Evolutionary conservation across 92 coral and sea anemone species (phyloP).

Genomic region (Paragorgia papillata): DNA sequence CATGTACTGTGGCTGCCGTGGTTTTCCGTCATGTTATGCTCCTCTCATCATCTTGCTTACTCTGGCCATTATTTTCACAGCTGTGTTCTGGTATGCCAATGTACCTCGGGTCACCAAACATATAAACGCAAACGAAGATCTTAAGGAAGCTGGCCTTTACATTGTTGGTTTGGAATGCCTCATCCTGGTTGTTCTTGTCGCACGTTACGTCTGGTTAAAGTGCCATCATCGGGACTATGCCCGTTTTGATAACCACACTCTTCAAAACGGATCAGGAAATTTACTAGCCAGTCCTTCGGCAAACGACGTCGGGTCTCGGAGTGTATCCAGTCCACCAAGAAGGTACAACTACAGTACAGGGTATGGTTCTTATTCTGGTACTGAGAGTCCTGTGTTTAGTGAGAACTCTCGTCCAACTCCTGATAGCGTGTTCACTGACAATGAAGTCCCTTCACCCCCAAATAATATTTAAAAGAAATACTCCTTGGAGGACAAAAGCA

Average conservation of each 20-base stretch:
- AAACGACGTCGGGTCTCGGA: too few relatives aligned
- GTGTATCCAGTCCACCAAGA: too few relatives aligned
- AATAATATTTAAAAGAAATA: too few relatives aligned
- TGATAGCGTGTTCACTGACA: too few relatives aligned
- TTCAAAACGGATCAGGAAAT: too few relatives aligned
- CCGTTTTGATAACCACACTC: not conserved
- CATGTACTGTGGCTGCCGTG: conserved; percentile 5
- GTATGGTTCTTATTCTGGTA: too few relatives aligned
- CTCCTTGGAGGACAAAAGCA: too few relatives aligned
- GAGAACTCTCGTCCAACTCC: too few relatives aligned
- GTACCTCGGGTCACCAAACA: conserved; percentile 10
- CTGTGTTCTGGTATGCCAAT: conserved; percentile 57
- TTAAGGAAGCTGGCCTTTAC: conserved; percentile 50
- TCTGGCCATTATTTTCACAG: conserved; percentile 31
- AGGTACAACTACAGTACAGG: too few relatives aligned
- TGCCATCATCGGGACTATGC: not conserved
- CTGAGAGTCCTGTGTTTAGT: too few relatives aligned
- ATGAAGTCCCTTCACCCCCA: too few relatives aligned
- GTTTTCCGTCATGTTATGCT: conserved; percentile 43
- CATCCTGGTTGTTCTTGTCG: not conserved
- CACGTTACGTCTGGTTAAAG: conserved; percentile 11
- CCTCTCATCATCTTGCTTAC: conserved; percentile 20
- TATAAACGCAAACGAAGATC: conserved; percentile 10
- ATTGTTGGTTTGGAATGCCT: conserved; percentile 15
- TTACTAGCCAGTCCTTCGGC: too few relatives aligned